Conservation (phyloP, 2,797 vertebrate species). For the Helicolenus hilgendorfi region DNA sequence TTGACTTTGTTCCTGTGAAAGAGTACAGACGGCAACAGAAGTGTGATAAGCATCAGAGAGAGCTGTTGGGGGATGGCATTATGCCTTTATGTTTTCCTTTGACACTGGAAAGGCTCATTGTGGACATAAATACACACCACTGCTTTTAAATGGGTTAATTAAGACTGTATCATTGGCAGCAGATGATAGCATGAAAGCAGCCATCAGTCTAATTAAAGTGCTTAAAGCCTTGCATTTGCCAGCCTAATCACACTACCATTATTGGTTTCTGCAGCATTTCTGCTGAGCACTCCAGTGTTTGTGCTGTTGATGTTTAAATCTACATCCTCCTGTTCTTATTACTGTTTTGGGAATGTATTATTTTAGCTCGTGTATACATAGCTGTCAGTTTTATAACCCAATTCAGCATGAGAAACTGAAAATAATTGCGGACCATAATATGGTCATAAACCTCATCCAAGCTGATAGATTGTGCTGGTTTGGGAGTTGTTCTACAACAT, state of each 20-base stretch:
- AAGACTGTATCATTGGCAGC: conserved; percentile 84
- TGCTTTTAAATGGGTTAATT: conserved; percentile 90
- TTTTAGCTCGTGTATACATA: conserved; percentile 41
- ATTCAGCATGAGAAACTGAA: conserved; percentile 41
- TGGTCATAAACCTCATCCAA: conserved; percentile 42
- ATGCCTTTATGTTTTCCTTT: conserved; percentile 76
- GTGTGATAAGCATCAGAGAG: conserved; percentile 68
- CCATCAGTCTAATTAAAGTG: conserved; percentile 86
- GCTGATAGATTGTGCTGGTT: conserved; percentile 52
- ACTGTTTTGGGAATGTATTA: conserved; percentile 55
- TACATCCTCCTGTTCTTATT: conserved; percentile 41
- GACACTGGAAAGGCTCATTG: conserved; percentile 80
- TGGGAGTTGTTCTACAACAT: conserved; percentile 37
- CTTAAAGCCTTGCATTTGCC: conserved; percentile 74
- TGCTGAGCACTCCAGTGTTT: conserved; percentile 45
- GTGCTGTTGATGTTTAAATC: conserved; percentile 57
- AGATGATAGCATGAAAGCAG: conserved; percentile 85
- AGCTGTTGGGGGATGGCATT: conserved; percentile 57
- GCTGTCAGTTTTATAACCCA: conserved; percentile 65
- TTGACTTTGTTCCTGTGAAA: conserved; percentile 10
- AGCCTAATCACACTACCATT: conserved; percentile 70
- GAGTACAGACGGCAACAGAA: conserved; percentile 21
- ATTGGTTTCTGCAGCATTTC: conserved; percentile 62
- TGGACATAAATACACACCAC: conserved; percentile 80
- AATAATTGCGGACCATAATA: conserved; percentile 55